These are phyloP conservation scores for Drosophila chauvacae DNA, from an alignment of 1,140 invertebrate species.

Conservation along the genomic window DNA sequence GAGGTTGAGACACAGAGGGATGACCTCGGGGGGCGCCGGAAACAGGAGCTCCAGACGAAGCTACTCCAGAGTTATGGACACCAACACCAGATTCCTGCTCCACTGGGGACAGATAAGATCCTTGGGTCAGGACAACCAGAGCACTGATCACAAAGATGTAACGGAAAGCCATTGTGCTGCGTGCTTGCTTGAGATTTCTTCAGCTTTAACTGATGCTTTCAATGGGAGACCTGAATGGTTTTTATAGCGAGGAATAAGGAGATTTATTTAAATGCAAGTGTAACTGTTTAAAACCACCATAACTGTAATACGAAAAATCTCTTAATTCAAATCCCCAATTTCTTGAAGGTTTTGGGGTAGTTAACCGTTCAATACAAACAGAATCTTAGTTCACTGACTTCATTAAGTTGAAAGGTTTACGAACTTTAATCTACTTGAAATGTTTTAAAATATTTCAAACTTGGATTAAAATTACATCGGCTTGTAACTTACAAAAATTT, in stretches of 20 bases:
- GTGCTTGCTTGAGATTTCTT: background rate
- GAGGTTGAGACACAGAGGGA: slow-evolving; percentile 1
- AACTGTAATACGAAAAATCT: background rate
- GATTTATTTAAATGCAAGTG: too few relatives aligned
- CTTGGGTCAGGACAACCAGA: slow-evolving; percentile 27
- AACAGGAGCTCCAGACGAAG: slow-evolving; percentile 8
- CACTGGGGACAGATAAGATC: slow-evolving; percentile 12
- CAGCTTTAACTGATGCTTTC: slow-evolving; percentile 2
- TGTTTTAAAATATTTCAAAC: background rate
- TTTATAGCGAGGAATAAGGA: background rate
- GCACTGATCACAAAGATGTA: slow-evolving; percentile 22
- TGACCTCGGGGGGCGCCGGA: slow-evolving; percentile 1
- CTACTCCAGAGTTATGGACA: slow-evolving; percentile 12
- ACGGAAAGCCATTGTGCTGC: slow-evolving; percentile 15
- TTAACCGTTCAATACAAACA: background rate
- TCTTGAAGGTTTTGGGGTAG: background rate
- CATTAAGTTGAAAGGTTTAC: background rate
- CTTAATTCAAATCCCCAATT: background rate
- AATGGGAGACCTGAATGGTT: background rate
- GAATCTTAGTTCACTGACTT: slow-evolving; percentile 1
- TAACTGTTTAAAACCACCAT: background rate
- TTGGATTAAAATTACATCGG: background rate
- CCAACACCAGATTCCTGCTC: slow-evolving; percentile 16
- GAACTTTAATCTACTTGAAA: background rate
- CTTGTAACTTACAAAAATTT: background rate